Conservation (phyloP, 2,113 vertebrate species). For the Kryptolebias marmoratus region DNA sequence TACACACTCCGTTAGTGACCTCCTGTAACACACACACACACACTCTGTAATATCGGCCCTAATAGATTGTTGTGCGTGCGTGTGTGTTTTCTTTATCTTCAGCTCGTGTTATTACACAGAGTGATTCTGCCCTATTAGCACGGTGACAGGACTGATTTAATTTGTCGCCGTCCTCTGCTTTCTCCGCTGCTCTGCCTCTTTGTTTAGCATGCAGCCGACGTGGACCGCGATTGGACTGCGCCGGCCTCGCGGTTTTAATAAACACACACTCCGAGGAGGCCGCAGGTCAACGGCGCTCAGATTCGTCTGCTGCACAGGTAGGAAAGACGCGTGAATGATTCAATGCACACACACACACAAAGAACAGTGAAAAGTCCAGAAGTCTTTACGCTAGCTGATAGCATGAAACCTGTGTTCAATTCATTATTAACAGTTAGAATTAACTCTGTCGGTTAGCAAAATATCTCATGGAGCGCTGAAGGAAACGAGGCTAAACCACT, state of each 20-base stretch:
- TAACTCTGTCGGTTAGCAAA: too few species aligned
- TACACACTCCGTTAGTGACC: slow-evolving; percentile 78
- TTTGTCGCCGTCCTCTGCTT: slow-evolving; percentile 59
- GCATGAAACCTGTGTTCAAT: too few species aligned
- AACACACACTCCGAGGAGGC: slow-evolving; percentile 65
- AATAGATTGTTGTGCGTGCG: slow-evolving; percentile 76
- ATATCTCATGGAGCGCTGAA: too few species aligned
- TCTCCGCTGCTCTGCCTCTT: slow-evolving; percentile 31
- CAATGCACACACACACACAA: not conserved
- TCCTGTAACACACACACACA: slow-evolving; percentile 74
- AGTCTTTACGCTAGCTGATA: too few species aligned
- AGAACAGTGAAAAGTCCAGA: too few species aligned
- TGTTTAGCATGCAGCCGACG: slow-evolving; percentile 78
- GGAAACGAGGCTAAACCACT: too few species aligned
- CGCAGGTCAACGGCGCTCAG: slow-evolving; percentile 74
- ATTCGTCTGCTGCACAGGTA: slow-evolving; percentile 66
- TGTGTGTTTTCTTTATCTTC: slow-evolving; percentile 19
- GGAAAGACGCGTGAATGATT: slow-evolving; percentile 33
- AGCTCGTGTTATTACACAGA: not conserved
- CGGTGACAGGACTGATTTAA: slow-evolving; percentile 82
- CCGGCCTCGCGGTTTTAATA: slow-evolving; percentile 74
- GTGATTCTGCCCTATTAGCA: slow-evolving; percentile 77
- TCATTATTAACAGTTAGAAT: too few species aligned
- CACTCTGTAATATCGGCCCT: slow-evolving; percentile 71
- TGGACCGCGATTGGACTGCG: slow-evolving; percentile 72